phyloP scores from a whole-genome alignment of 2,113 vertebrate species.

The Amia ocellicauda region DNA sequence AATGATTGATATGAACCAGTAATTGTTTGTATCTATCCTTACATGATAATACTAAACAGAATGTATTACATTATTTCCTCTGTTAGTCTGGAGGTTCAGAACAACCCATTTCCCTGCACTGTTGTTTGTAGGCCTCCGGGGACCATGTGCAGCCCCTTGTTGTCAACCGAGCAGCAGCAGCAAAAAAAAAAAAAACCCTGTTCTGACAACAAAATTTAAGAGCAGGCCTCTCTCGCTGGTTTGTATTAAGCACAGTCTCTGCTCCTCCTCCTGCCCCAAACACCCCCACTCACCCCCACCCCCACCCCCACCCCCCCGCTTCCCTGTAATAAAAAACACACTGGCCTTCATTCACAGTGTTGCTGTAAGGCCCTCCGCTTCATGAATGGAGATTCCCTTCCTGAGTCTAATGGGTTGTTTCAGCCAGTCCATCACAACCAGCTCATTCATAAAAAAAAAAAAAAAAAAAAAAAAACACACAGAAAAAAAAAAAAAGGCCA shows the following conservation, averaged over 20 bases:
- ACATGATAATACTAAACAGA: too few relatives aligned
- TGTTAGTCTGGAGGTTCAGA: too few relatives aligned
- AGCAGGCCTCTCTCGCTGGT: conserved; percentile 20
- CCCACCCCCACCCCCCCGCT: conserved; percentile 12
- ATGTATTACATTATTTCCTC: too few relatives aligned
- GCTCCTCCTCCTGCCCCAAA: not conserved
- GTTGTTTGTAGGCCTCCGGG: conserved; percentile 38
- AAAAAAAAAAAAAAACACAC: too few relatives aligned
- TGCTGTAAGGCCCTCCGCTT: conserved; percentile 27
- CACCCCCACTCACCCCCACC: not conserved
- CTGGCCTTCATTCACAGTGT: conserved; percentile 51
- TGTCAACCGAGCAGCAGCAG: conserved; percentile 4
- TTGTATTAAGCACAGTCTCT: conserved; percentile 25
- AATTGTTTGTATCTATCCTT: too few relatives aligned
- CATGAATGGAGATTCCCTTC: conserved; percentile 64
- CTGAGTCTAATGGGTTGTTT: conserved; percentile 61
- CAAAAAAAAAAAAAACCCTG: conserved; percentile 27
- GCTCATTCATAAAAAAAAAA: conserved; percentile 78
- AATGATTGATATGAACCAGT: too few relatives aligned
- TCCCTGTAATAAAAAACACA: conserved; percentile 55
- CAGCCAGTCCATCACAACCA: conserved; percentile 70
- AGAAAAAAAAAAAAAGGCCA: too few relatives aligned
- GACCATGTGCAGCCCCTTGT: not conserved
- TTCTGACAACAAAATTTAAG: conserved; percentile 31
- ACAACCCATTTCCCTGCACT: conserved; percentile 24